Conservation (phyloP, 2,797 vertebrate genomes). For the Sebastes melanostomus region DNA sequence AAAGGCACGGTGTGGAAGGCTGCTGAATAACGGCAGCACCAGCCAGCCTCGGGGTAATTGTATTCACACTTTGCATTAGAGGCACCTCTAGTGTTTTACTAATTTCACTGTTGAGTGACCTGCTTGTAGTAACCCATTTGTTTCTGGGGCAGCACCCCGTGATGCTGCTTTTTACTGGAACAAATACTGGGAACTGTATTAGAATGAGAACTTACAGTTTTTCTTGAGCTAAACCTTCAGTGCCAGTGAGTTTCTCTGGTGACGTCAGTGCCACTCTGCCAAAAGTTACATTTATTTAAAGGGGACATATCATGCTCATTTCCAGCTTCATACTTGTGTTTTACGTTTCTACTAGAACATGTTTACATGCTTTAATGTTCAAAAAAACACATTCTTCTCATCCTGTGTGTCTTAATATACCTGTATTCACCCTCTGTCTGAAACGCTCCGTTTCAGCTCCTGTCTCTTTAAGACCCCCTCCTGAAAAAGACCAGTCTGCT, state of each 20-base stretch:
- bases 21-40: slow-evolving; percentile 34
- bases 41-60: slow-evolving; percentile 48
- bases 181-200: slow-evolving; percentile 57
- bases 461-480: too few species aligned
- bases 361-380: background rate
- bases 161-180: slow-evolving; percentile 54
- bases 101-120: slow-evolving; percentile 79
- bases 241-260: background rate
- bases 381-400: too few species aligned
- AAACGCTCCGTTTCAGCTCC: too few species aligned
- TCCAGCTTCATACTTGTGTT: background rate
- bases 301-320: background rate
- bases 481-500: too few species aligned
- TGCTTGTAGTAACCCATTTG: slow-evolving; percentile 63
- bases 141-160: slow-evolving; percentile 57
- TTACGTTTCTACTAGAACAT: background rate
- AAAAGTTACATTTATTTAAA: background rate
- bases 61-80: slow-evolving; percentile 63
- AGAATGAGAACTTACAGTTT: slow-evolving; percentile 30
- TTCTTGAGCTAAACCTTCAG: slow-evolving; percentile 15
- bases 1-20: slow-evolving; percentile 13
- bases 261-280: background rate
- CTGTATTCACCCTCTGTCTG: too few species aligned
- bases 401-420: too few species aligned
- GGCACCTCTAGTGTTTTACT: slow-evolving; percentile 66